Evolutionary conservation across 2,888 invertebrate species (phyloP).

Genomic region (Tachina lurida): DNA sequence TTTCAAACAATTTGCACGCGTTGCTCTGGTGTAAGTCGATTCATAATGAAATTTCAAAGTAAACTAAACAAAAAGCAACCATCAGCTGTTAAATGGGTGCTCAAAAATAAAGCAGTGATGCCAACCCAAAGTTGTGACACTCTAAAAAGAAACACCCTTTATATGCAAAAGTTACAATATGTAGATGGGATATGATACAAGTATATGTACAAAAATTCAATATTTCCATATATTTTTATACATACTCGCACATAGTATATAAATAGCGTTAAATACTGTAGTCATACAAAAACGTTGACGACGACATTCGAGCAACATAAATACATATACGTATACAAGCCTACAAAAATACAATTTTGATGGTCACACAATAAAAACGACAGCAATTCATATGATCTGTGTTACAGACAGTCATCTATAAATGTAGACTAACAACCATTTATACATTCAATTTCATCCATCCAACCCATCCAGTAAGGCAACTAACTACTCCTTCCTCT

Average conservation of each 20-base stretch:
- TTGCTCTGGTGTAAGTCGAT: too few species aligned
- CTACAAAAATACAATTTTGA: slow-evolving; percentile 42
- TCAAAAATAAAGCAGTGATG: too few species aligned
- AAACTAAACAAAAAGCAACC: too few species aligned
- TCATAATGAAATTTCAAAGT: too few species aligned
- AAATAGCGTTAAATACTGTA: slow-evolving; percentile 41
- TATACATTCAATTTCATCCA: slow-evolving; percentile 26
- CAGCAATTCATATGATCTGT: slow-evolving; percentile 28
- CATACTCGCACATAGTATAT: too few species aligned
- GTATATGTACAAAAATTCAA: neutral
- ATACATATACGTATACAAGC: neutral
- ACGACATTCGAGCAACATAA: neutral
- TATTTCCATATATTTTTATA: neutral
- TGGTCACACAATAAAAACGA: slow-evolving; percentile 60
- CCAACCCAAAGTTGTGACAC: too few species aligned
- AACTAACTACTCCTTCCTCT: neutral
- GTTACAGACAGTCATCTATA: neutral
- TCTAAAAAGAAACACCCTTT: too few species aligned
- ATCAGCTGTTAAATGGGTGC: too few species aligned
- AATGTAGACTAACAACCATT: slow-evolving; percentile 10
- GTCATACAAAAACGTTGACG: slow-evolving; percentile 15
- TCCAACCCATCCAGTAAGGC: slow-evolving; percentile 14
- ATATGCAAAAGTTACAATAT: slow-evolving; percentile 47
- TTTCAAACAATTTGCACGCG: too few species aligned
- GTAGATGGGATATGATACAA: slow-evolving; percentile 7